Conservation (phyloP, 2,113 vertebrate species). For the Sigmodon hispidus region DNA sequence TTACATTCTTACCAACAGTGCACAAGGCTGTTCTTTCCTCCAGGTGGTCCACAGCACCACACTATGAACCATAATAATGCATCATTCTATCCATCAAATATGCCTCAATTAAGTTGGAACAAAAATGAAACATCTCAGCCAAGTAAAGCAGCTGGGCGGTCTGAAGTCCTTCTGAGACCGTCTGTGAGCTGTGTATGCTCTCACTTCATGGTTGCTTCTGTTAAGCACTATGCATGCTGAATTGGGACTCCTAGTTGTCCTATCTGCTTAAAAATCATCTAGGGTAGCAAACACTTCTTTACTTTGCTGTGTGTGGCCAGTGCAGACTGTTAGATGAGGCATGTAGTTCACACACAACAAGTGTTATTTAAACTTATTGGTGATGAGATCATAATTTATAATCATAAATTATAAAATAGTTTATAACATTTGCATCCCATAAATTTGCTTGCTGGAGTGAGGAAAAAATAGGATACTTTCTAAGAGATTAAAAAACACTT, state of each 20-base stretch:
- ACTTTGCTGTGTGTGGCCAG: neutral
- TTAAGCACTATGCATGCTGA: neutral
- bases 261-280: conserved; percentile 5
- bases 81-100: neutral
- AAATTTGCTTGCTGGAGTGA: conserved; percentile 35
- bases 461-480: neutral
- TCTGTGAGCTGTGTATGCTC: rapidly evolving
- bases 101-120: neutral
- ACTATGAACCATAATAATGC: neutral
- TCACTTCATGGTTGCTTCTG: neutral
- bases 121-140: neutral
- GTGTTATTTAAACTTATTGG: neutral
- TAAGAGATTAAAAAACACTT: neutral
- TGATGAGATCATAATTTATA: neutral
- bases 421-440: neutral
- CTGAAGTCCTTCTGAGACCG: neutral
- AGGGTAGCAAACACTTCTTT: neutral
- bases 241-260: neutral
- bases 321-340: neutral
- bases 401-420: neutral
- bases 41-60: neutral
- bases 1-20: neutral
- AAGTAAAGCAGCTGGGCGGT: neutral
- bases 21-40: neutral
- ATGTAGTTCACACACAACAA: neutral